These are phyloP conservation scores for Camelus dromedarius DNA, from an alignment of 2,113 vertebrate species.

Conservation along the genomic window DNA sequence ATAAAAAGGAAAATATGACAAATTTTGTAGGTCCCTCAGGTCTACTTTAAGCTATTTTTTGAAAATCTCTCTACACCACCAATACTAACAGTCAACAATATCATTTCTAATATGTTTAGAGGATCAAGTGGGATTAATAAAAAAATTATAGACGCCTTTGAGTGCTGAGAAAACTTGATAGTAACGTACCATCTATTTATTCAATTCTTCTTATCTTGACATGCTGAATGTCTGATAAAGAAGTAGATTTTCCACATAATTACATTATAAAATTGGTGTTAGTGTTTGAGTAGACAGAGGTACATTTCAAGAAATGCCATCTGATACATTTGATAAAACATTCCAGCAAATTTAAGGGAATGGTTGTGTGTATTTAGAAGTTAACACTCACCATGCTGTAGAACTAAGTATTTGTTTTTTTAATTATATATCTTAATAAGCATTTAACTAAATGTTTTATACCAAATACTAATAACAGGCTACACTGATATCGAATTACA, in stretches of 20 bases:
- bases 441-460: background rate
- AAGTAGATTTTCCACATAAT: constrained; percentile 31
- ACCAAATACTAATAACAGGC: background rate
- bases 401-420: background rate
- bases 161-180: background rate
- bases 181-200: background rate
- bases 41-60: background rate
- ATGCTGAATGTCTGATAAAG: constrained; percentile 9
- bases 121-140: constrained; percentile 33
- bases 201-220: background rate
- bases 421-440: background rate
- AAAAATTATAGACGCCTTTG: constrained; percentile 18
- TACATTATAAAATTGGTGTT: background rate
- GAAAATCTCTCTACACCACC: background rate
- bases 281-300: background rate
- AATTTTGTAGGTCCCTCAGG: background rate
- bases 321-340: background rate
- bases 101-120: constrained; percentile 20
- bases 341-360: background rate
- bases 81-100: background rate
- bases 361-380: background rate
- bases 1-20: background rate
- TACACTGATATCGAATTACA: background rate
- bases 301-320: background rate
- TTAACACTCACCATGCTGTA: background rate